Conservation (phyloP, 1,140 invertebrate species). For the Pseudachorutes palmiensis region DNA sequence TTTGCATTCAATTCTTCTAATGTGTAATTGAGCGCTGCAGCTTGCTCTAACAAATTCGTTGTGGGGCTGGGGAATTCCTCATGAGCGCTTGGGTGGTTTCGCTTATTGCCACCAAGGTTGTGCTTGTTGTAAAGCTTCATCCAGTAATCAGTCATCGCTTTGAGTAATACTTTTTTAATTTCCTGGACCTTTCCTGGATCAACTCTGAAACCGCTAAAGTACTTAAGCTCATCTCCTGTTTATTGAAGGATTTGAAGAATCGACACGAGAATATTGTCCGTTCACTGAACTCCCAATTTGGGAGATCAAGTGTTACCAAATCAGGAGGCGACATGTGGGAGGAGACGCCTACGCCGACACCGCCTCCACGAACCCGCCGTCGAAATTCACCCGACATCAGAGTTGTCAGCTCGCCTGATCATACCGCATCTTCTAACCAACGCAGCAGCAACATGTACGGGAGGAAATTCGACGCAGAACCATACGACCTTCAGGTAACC, state of each 20-base stretch:
- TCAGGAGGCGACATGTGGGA: constrained; percentile 34
- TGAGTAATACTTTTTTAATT: no score
- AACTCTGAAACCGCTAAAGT: no score
- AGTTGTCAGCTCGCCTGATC: constrained; percentile 40
- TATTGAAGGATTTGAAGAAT: constrained; percentile 31
- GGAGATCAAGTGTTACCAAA: constrained; percentile 34
- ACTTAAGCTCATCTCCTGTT: constrained; percentile 7
- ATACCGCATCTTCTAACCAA: constrained; percentile 37
- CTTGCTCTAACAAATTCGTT: no score
- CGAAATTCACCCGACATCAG: constrained; percentile 43
- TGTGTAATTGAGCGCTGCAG: no score
- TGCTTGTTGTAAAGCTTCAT: no score
- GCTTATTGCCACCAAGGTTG: no score
- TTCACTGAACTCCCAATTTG: constrained; percentile 37
- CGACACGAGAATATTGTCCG: constrained; percentile 34
- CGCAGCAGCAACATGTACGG: constrained; percentile 31
- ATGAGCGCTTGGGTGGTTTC: no score
- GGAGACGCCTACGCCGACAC: constrained; percentile 31
- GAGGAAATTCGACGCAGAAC: constrained; percentile 37
- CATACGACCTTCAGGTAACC: constrained; percentile 39
- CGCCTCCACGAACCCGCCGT: constrained; percentile 33
- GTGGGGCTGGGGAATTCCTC: no score
- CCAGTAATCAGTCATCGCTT: no score
- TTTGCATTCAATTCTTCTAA: no score
- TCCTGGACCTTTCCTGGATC: no score